Evolutionary conservation across 2,888 invertebrate genomes (phyloP).

Genomic region (Ischnus inquisitorius): DNA sequence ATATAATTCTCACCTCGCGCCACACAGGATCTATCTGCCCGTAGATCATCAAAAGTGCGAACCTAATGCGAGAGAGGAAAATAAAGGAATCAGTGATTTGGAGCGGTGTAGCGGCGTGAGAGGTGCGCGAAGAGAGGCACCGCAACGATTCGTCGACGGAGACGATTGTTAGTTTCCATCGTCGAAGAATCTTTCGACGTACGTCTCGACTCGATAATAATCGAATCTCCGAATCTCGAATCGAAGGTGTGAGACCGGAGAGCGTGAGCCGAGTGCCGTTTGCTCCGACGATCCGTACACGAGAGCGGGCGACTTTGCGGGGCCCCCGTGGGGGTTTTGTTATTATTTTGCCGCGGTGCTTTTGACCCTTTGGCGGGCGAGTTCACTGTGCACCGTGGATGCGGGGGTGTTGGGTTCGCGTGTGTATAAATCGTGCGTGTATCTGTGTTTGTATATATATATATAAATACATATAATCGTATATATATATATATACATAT

Average conservation of each 20-base stretch:
- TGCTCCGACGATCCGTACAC: conserved; percentile 52
- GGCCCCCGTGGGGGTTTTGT: conserved; percentile 78
- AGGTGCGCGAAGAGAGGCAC: conserved; percentile 23
- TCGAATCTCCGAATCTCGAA: conserved; percentile 23
- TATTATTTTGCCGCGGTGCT: conserved; percentile 84
- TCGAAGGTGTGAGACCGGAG: background rate
- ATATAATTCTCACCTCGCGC: conserved; percentile 50
- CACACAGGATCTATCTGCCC: conserved; percentile 65
- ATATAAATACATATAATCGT: conserved; percentile 2
- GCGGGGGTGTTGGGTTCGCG: conserved; percentile 80
- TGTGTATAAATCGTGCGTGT: conserved; percentile 54
- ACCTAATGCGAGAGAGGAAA: conserved; percentile 30
- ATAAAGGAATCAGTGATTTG: background rate
- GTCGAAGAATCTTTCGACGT: conserved; percentile 44
- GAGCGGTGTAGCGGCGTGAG: background rate
- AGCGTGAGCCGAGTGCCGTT: background rate
- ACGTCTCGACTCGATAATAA: conserved; percentile 26
- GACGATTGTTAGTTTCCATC: conserved; percentile 26
- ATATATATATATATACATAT: conserved; percentile 12
- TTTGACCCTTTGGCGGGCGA: conserved; percentile 84
- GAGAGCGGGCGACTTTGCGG: conserved; percentile 55
- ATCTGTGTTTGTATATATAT: conserved; percentile 16
- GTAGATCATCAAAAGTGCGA: conserved; percentile 65
- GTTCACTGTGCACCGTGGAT: conserved; percentile 81
- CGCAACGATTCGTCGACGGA: background rate